Evolutionary conservation across 2,797 vertebrate species (phyloP).

Genomic region (Hydrophis major): DNA sequence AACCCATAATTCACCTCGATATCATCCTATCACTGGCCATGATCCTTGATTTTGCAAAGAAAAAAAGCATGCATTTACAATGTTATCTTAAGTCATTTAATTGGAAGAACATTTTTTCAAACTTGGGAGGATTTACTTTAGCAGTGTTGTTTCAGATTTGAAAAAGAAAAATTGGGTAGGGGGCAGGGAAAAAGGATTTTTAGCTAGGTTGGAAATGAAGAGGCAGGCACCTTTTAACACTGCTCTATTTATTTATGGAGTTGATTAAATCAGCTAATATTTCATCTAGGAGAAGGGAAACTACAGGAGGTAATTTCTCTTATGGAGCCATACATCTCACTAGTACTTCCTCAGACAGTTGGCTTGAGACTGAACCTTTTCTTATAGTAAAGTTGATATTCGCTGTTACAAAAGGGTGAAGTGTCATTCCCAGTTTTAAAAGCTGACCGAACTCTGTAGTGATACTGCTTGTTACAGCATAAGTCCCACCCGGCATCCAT

Average conservation of each 20-base stretch:
- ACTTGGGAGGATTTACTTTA: background rate
- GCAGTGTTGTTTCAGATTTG: background rate
- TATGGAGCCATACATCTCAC: background rate
- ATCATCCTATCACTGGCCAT: slow-evolving; percentile 34
- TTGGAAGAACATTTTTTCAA: background rate
- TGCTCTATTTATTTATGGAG: background rate
- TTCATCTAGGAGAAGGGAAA: background rate
- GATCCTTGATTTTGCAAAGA: slow-evolving; percentile 20
- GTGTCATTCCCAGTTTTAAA: background rate
- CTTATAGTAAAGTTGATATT: background rate
- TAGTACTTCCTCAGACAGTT: background rate
- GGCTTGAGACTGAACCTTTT: background rate
- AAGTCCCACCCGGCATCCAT: background rate
- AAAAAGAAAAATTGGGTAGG: background rate
- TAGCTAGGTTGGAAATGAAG: background rate
- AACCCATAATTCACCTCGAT: slow-evolving; percentile 10
- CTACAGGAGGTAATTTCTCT: background rate
- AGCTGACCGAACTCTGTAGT: background rate
- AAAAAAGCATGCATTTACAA: slow-evolving; percentile 38
- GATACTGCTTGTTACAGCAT: background rate
- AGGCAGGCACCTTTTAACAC: background rate
- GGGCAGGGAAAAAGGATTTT: background rate
- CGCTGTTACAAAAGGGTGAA: background rate
- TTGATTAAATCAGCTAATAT: background rate
- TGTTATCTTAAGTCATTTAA: background rate